Evolutionary conservation across 2,113 vertebrate species (phyloP), one percentile per base, ranked within the genome.

Genomic region (Prolemur simus): DNA sequence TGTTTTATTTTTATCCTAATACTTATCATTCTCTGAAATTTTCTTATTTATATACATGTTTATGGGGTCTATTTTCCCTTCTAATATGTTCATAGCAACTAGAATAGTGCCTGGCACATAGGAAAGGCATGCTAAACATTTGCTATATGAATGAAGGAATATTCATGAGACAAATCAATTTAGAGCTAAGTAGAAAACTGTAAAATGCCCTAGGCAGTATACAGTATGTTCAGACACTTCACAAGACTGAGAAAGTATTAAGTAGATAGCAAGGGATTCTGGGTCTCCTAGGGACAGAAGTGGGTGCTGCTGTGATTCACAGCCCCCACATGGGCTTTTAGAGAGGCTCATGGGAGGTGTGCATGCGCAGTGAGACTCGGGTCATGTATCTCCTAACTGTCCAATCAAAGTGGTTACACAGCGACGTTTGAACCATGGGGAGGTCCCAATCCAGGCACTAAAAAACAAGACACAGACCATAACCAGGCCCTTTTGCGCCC

Each of bases 151-250:
- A 87, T 42, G 11, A 69, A 89, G 60, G n/a, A 85, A n/a, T 23
- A 94, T 45, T 92, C 42, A 87, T 34, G 27, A 91, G 91, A 66
- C 18, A 49, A 89, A 95, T 83, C n/a, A 88, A 91, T 78, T 87
- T 9, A 77, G 17, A 54, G 6, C 52, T 54, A 54, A 54, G 52
- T 54, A 5, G 52, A 54, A 54, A 54, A 54, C 52, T 54, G 52
- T 54, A 54, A 54, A 54, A 54, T 54, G 52, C 52, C 52, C 52
- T 54, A 6, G 23, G 80, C 14, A 49, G 34, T 82, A 80, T 20
- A 78, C 39, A 78, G 34, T 89, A 60, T 76, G 34, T 74, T 66
- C 58, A 84, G 63, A 84, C 2, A 85, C 29, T 64, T 80, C 32
- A 92, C 6, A 84, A 76, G 42, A 84, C 83, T 32, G 60, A 82